A percentile compares a stretch with the other conserved stretches of the same genome.
Evolutionary conservation across 1,140 invertebrate genomes (phyloP).

Genomic region (Cyclina sinensis): DNA sequence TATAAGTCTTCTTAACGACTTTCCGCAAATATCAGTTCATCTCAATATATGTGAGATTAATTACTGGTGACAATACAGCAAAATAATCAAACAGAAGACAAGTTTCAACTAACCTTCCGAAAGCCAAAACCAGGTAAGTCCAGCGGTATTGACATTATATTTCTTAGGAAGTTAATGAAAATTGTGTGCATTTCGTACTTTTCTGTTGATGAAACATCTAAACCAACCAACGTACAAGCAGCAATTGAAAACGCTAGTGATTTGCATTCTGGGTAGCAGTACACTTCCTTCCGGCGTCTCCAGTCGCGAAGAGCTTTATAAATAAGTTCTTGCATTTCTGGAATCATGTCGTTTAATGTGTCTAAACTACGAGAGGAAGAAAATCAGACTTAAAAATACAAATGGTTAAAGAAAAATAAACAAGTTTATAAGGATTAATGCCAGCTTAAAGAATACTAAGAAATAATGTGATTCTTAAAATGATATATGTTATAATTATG

Average conservation of each 20-base stretch:
- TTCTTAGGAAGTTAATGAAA: constrained; percentile 64
- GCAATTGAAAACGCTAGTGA: constrained; percentile 55
- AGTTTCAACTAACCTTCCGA: constrained; percentile 70
- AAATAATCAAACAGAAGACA: no score
- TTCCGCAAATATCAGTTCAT: no score
- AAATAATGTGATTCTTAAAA: no score
- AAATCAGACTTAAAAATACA: neutral
- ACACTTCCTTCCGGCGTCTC: neutral
- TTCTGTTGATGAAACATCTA: constrained; percentile 28
- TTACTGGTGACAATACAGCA: no score
- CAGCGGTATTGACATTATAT: constrained; percentile 71
- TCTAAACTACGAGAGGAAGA: constrained; percentile 1
- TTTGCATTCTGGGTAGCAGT: constrained; percentile 64
- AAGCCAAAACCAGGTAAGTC: constrained; percentile 72
- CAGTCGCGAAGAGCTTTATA: constrained; percentile 33
- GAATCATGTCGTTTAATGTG: constrained; percentile 39
- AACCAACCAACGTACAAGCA: constrained; percentile 62
- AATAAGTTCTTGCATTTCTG: constrained; percentile 48
- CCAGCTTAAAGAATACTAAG: no score
- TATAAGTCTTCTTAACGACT: no score
- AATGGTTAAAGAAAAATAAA: no score
- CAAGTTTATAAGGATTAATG: no score
- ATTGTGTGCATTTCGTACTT: constrained; percentile 44
- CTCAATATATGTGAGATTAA: no score
- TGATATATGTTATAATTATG: no score